These are phyloP conservation scores for Tigriopus japonicus DNA, from an alignment of 1,140 invertebrate genomes.

Conservation along the genomic window DNA sequence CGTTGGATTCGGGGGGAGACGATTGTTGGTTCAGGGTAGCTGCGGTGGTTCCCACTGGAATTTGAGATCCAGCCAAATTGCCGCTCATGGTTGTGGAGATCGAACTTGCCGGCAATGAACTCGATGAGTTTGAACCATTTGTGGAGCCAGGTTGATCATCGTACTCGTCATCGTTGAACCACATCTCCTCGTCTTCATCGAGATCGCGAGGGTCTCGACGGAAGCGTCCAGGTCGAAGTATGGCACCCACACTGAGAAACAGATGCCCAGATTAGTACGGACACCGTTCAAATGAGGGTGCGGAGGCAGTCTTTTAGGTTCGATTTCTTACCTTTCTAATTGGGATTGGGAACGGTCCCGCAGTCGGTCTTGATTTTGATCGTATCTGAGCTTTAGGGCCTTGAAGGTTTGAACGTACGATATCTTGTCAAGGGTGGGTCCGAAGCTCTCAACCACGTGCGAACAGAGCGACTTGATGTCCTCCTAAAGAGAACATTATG, in stretches of 20 bases:
- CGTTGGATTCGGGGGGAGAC: neutral
- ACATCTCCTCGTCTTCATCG: constrained; percentile 95
- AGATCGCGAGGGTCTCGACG: constrained; percentile 72
- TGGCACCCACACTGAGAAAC: constrained; percentile 39
- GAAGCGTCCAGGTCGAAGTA: constrained; percentile 51
- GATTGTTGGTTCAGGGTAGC: neutral
- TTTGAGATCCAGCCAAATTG: neutral
- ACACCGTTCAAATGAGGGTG: neutral
- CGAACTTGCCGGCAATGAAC: neutral
- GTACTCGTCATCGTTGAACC: constrained; percentile 94
- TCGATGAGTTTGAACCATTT: constrained; percentile 37
- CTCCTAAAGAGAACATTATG: constrained; percentile 37
- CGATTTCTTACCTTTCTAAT: constrained; percentile 47
- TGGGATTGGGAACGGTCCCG: constrained; percentile 56
- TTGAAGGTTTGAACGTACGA: constrained; percentile 96
- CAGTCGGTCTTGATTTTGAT: constrained; percentile 78
- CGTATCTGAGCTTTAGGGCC: constrained; percentile 68
- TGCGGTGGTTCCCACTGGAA: neutral
- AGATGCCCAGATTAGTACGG: too few species aligned
- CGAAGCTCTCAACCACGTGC: constrained; percentile 86
- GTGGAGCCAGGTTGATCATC: constrained; percentile 27
- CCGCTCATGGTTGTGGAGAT: neutral
- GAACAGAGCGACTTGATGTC: constrained; percentile 86
- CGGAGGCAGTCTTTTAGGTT: too few species aligned
- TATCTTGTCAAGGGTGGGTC: constrained; percentile 74